A percentile compares a stretch with the other conserved stretches of the same genome.
Evolutionary conservation across 2,797 vertebrate species (phyloP).

Genomic region (Echiichthys vipera): DNA sequence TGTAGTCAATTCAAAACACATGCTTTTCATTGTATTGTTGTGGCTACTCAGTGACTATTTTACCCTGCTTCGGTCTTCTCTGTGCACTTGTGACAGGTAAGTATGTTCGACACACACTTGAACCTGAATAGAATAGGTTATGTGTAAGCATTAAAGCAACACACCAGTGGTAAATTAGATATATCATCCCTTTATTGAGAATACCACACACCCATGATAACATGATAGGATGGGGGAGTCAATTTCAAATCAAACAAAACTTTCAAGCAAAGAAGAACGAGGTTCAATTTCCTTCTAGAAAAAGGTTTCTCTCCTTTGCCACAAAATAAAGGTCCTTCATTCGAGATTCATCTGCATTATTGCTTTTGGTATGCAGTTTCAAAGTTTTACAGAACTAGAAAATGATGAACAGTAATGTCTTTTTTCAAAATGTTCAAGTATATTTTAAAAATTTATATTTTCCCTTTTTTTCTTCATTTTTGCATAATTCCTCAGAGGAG

Average conservation of each 20-base stretch:
- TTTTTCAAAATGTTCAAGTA: slow-evolving; percentile 73
- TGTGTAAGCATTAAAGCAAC: slow-evolving; percentile 28
- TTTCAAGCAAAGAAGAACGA: slow-evolving; percentile 75
- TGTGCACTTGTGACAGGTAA: neutral
- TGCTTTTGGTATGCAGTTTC: slow-evolving; percentile 67
- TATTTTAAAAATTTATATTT: slow-evolving; percentile 70
- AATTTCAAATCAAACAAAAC: slow-evolving; percentile 78
- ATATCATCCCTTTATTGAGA: slow-evolving; percentile 84
- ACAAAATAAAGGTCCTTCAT: slow-evolving; percentile 61
- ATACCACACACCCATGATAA: slow-evolving; percentile 80
- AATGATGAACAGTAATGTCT: slow-evolving; percentile 75
- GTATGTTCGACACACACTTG: neutral
- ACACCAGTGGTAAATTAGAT: slow-evolving; percentile 46
- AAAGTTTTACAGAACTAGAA: slow-evolving; percentile 77
- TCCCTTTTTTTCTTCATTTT: slow-evolving; percentile 56
- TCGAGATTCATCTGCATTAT: slow-evolving; percentile 59
- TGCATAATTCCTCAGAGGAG: slow-evolving; percentile 54
- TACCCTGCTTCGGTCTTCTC: neutral
- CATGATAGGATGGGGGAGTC: slow-evolving; percentile 67
- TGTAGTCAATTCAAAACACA: neutral
- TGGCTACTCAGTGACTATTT: neutral
- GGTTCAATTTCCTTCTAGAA: slow-evolving; percentile 68
- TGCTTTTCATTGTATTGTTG: neutral
- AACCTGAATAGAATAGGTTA: neutral
- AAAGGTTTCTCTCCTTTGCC: slow-evolving; percentile 69